Conservation (phyloP, 2,797 vertebrate species). For the Sphenopsis melanotis region DNA sequence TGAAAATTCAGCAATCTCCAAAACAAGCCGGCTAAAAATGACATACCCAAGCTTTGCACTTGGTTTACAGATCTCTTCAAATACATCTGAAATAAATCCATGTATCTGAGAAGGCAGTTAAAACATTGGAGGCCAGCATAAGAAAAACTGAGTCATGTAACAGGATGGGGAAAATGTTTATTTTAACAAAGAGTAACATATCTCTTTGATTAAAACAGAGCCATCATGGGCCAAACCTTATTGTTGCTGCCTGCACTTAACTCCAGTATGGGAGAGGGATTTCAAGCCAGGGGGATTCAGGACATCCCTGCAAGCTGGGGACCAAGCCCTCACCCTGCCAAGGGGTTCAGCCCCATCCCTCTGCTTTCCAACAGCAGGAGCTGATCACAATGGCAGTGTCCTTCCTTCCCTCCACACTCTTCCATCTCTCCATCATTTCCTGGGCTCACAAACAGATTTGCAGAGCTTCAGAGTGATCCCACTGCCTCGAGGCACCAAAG, state of each 20-base stretch:
- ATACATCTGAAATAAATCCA: background rate
- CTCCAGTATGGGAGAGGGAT: background rate
- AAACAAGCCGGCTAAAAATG: background rate
- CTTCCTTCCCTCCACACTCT: background rate
- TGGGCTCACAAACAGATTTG: background rate
- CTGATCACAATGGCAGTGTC: rapidly evolving
- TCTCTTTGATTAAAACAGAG: background rate
- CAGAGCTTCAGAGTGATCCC: background rate
- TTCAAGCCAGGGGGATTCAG: background rate
- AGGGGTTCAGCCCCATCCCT: background rate
- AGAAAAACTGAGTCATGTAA: conserved; percentile 35
- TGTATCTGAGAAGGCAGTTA: conserved; percentile 12
- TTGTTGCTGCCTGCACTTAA: background rate
- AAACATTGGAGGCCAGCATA: background rate
- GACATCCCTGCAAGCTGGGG: background rate
- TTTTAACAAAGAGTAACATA: background rate
- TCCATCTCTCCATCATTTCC: background rate
- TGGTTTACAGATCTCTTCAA: conserved; percentile 11
- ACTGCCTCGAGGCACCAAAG: background rate
- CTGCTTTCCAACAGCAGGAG: background rate
- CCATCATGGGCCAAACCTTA: background rate
- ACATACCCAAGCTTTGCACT: background rate
- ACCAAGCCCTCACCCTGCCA: background rate
- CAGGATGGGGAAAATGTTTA: background rate
- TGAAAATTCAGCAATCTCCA: background rate